A percentile compares a stretch with the other conserved stretches of the same genome.
Evolutionary conservation across 2,797 vertebrate species (phyloP).

Genomic region (Rhyacichthys aspro): DNA sequence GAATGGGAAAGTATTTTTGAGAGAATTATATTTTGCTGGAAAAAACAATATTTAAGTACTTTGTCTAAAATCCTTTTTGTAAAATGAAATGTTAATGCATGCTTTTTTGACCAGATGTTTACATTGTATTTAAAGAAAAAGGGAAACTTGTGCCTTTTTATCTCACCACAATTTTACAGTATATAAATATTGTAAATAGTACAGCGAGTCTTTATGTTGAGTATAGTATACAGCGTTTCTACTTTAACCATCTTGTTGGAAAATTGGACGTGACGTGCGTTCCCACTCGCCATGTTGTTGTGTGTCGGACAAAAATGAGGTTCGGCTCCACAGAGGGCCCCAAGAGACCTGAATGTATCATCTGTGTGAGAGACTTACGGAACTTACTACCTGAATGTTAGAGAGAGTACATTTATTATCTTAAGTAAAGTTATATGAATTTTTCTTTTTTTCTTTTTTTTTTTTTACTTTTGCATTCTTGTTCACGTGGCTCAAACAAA

Average conservation of each 20-base stretch:
- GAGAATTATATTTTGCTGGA: constrained; percentile 99
- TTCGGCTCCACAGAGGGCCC: constrained; percentile 52
- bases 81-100: constrained; percentile 99
- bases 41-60: constrained; percentile 99
- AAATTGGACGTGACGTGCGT: constrained; percentile 64
- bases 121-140: constrained; percentile 99
- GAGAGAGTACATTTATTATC: constrained; percentile 71
- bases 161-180: constrained; percentile 96
- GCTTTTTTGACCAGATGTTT: constrained; percentile 96
- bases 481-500: constrained; percentile 58
- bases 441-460: constrained; percentile 43
- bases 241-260: constrained; percentile 78
- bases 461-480: constrained; percentile 65
- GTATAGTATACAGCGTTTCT: constrained; percentile 89
- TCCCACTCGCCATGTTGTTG: constrained; percentile 71
- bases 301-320: constrained; percentile 59
- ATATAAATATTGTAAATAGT: constrained; percentile 96
- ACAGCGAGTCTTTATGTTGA: constrained; percentile 84
- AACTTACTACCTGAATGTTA: constrained; percentile 82
- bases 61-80: constrained; percentile 99
- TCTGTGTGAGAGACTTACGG: constrained; percentile 70
- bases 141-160: constrained; percentile 99
- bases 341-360: constrained; percentile 78
- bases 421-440: constrained; percentile 65
- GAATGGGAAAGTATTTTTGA: constrained; percentile 99